Percentiles rank a stretch among this genome's conserved stretches.
These are phyloP conservation scores for Mythimna albipuncta DNA, from an alignment of 2,888 invertebrate genomes.

Conservation along the genomic window DNA sequence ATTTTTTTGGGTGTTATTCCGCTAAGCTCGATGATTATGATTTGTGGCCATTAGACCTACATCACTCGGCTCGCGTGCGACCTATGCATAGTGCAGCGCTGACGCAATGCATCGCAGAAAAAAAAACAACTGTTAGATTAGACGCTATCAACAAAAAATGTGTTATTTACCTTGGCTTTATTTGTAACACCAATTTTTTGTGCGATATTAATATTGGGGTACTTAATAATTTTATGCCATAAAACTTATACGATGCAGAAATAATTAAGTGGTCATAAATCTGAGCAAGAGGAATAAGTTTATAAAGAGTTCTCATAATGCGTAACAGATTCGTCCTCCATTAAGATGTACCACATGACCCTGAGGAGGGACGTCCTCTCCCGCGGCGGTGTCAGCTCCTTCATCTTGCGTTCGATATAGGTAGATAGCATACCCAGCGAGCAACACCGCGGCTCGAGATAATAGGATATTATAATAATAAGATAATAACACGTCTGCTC, in stretches of 20 bases:
- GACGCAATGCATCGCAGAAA: constrained; percentile 64
- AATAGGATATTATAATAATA: constrained; percentile 84
- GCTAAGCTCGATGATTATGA: constrained; percentile 77
- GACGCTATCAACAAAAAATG: constrained; percentile 63
- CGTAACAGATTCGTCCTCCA: constrained; percentile 44
- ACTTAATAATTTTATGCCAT: constrained; percentile 61
- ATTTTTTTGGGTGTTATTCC: constrained; percentile 76
- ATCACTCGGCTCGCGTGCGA: constrained; percentile 83
- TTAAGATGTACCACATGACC: constrained; percentile 32
- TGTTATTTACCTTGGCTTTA: constrained; percentile 65
- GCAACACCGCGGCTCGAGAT: constrained; percentile 69
- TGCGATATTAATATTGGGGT: constrained; percentile 56
- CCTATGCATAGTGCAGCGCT: constrained; percentile 75
- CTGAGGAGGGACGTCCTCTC: constrained; percentile 42
- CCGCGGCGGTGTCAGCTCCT: constrained; percentile 46
- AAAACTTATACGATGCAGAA: constrained; percentile 58
- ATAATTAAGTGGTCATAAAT: constrained; percentile 60
- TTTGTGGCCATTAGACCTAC: constrained; percentile 85
- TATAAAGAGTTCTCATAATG: constrained; percentile 48
- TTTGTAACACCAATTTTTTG: constrained; percentile 55
- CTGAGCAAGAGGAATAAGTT: constrained; percentile 45
- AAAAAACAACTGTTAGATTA: constrained; percentile 62
- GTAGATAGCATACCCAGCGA: constrained; percentile 52
- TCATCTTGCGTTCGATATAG: constrained; percentile 46
- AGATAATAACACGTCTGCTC: constrained; percentile 88